Evolutionary conservation across 64 coral and sea anemone species (phyloP).

Genomic region (Catalaphyllia jardinei): DNA sequence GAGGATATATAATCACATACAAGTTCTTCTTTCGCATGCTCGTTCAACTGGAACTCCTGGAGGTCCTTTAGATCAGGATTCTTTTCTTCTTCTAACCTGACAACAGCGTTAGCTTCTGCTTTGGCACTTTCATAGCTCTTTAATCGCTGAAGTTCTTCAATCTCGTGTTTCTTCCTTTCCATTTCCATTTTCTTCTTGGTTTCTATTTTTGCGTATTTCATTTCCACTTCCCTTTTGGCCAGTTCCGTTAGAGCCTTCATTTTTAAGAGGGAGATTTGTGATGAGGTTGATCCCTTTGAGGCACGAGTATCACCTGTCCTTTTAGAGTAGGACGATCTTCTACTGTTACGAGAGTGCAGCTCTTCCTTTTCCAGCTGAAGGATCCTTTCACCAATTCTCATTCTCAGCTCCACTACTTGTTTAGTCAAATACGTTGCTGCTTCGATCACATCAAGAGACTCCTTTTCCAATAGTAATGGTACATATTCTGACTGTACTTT

Average conservation of each 20-base stretch:
- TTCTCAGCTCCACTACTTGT: slow-evolving; percentile 24
- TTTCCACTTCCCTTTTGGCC: slow-evolving; percentile 18
- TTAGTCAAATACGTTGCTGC: neutral
- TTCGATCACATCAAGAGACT: neutral
- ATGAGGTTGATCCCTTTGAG: neutral
- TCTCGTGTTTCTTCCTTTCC: slow-evolving; percentile 19
- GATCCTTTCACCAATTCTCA: slow-evolving; percentile 23
- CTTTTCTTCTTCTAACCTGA: slow-evolving; percentile 11
- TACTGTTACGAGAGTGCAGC: neutral
- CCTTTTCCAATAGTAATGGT: neutral
- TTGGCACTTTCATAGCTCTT: slow-evolving; percentile 28
- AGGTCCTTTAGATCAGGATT: neutral
- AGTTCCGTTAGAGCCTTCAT: slow-evolving; percentile 6
- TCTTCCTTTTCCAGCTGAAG: slow-evolving; percentile 40
- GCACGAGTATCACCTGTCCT: neutral
- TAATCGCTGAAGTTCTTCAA: slow-evolving; percentile 19
- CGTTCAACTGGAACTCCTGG: neutral
- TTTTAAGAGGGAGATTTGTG: neutral
- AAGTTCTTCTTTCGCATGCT: neutral
- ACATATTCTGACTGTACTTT: neutral
- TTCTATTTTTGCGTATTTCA: slow-evolving; percentile 36
- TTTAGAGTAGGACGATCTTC: neutral
- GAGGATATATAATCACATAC: neutral
- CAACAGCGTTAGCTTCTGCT: slow-evolving; percentile 2
- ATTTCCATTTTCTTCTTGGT: slow-evolving; percentile 10